Percentiles rank a stretch among this genome's conserved stretches.
These are phyloP conservation scores for Hormaphis cornu DNA, from an alignment of 1,140 invertebrate genomes.

Conservation along the genomic window DNA sequence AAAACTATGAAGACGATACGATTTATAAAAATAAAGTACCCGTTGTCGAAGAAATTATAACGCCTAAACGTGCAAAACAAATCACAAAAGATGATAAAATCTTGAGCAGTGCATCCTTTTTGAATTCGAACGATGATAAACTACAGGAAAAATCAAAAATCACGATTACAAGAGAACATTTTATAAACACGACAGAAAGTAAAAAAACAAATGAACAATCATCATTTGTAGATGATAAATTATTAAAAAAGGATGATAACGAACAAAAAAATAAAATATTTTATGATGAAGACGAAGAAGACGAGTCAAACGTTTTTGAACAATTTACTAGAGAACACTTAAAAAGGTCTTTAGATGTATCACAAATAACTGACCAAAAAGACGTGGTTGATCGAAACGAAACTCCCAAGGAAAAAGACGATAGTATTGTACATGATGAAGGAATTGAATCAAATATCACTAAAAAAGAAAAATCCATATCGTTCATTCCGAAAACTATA, in stretches of 20 bases:
- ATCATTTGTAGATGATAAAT: not conserved
- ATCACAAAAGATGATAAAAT: too few relatives aligned
- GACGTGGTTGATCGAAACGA: not conserved
- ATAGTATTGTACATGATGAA: not conserved
- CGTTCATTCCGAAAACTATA: slow-evolving; percentile 2
- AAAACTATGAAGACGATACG: not conserved
- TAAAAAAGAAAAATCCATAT: slow-evolving; percentile 17
- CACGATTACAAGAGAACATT: too few relatives aligned
- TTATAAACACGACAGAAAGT: too few relatives aligned
- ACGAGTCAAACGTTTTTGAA: slow-evolving; percentile 5
- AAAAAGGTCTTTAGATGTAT: slow-evolving; percentile 7
- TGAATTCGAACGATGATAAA: too few relatives aligned
- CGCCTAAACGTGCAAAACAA: slow-evolving; percentile 33
- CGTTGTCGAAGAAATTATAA: slow-evolving; percentile 29
- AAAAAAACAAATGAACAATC: not conserved
- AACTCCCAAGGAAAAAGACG: not conserved
- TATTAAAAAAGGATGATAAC: slow-evolving; percentile 2
- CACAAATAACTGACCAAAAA: not conserved
- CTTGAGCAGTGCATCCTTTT: too few relatives aligned
- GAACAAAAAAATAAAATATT: slow-evolving; percentile 29
- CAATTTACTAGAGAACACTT: slow-evolving; percentile 15
- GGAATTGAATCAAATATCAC: slow-evolving; percentile 26
- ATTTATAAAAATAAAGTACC: slow-evolving; percentile 13
- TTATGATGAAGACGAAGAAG: slow-evolving; percentile 18
- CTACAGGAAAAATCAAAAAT: too few relatives aligned